phyloP scores from a whole-genome alignment of 2,113 vertebrate species.

The Myotis lucifugus region DNA sequence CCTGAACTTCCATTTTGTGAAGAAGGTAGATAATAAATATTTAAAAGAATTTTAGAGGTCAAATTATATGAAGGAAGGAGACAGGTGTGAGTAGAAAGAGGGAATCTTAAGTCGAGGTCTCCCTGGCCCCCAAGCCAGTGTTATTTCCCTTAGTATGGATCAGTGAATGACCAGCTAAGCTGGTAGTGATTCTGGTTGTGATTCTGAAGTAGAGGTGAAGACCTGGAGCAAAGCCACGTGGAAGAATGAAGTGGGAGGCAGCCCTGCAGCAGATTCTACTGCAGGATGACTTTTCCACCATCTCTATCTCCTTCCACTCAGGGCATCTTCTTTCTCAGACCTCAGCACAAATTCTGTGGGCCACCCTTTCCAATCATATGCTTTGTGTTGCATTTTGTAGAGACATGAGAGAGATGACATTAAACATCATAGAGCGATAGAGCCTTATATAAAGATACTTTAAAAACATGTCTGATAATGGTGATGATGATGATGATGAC shows the following conservation, averaged over 20 bases:
- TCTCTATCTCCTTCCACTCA: too few species aligned
- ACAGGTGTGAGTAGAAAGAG: neutral
- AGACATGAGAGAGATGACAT: neutral
- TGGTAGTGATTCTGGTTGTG: neutral
- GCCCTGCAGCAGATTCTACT: neutral
- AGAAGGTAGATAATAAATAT: neutral
- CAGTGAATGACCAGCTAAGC: neutral
- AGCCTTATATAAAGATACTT: neutral
- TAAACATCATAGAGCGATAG: neutral
- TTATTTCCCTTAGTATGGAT: neutral
- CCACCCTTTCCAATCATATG: neutral
- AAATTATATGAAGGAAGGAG: neutral
- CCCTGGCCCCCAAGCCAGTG: neutral
- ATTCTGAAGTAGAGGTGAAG: neutral
- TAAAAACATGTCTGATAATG: neutral
- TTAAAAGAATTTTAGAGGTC: neutral
- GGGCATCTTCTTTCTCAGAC: neutral
- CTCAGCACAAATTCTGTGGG: neutral
- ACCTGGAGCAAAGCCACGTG: fast-evolving
- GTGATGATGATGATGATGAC: neutral
- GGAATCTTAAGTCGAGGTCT: neutral
- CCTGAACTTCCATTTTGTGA: neutral
- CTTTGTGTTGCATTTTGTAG: neutral
- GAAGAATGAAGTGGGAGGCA: neutral
- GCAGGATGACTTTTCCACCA: neutral